A percentile compares a stretch with the other conserved stretches of the same genome.
phyloP scores from a whole-genome alignment of 2,797 vertebrate species.

The Varecia variegata region DNA sequence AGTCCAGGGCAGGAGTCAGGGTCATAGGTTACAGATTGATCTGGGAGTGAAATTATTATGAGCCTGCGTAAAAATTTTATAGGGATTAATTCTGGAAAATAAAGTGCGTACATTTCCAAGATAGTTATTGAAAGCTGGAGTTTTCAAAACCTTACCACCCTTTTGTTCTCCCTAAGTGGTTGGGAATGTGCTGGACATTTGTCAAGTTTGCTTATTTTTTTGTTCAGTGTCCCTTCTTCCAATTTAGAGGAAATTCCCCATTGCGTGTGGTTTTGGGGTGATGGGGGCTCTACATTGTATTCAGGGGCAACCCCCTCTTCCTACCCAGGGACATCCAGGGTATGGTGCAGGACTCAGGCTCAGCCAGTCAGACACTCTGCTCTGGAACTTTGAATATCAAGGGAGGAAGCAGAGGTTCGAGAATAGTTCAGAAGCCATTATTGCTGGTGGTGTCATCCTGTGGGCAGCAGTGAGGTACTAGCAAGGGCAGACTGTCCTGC shows the following conservation, averaged over 20 bases:
- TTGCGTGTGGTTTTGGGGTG: not conserved
- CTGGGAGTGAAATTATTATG: not conserved
- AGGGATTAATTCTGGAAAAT: not conserved
- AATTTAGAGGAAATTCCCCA: not conserved
- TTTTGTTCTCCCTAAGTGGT: not conserved
- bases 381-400: not conserved
- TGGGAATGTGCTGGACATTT: not conserved
- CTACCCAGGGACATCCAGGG: not conserved
- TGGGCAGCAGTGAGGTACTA: not conserved
- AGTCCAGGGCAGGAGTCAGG: not conserved
- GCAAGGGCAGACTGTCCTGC: not conserved
- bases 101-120: not conserved
- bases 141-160: not conserved
- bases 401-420: not conserved
- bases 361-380: not conserved
- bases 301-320: not conserved
- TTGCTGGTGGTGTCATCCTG: not conserved
- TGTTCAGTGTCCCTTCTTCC: not conserved
- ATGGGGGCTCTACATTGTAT: not conserved
- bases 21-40: constrained; percentile 37
- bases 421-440: not conserved
- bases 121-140: not conserved
- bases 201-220: not conserved
- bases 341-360: not conserved
- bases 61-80: not conserved